Evolutionary conservation across 2,888 invertebrate genomes (phyloP), one percentile per base, ranked within the genome.

Genomic region (Deladenus siricidicola): DNA sequence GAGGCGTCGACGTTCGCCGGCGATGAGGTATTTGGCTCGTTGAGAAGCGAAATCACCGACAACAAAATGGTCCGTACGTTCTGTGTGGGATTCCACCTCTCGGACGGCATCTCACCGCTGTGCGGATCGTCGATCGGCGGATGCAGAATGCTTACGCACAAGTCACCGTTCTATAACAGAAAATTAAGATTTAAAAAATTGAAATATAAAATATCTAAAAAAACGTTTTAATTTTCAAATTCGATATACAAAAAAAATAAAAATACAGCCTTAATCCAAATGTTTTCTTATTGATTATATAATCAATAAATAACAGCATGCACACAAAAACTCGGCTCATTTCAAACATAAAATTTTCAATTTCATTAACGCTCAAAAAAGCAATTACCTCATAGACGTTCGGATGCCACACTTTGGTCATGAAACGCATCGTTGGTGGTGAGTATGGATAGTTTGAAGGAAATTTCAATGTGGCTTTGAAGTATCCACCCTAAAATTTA

Each of bases 1-100:
- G 94, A 94, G 45, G 98, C 96, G 84, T 99, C 98, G 28, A 98
- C 98, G 81, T 99, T 98, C 71, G 98, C 98, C 50, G 98, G 98
- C 78, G 94, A 96, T 83, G 88, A 96, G 69, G 96, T 98, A 84
- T 98, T 98, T 68, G 98, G 98, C 84, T 98, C 98, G 84, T 98
- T 98, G 78, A 98, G 85, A 69, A 98, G 85, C 19, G 96, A 98
- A 80, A 98, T 98, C 74, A 98, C 96, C 65, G 94, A 96, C 65
- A 99, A 85, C 70, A 98, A 85, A 77, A 98, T 92, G 55, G 98
- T 99, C 81, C 72, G 60, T 63, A 98, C 96, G 79, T 90, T 96
- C 84, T 99, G 98, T 70, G 98, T 99, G 57, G 98, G 98, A 85
- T 99, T 99, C 98, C 98, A 98, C 81, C 98, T 87, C 83, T 98